phyloP scores from a whole-genome alignment of 2,888 invertebrate genomes.

The Mycalesis mineus region DNA sequence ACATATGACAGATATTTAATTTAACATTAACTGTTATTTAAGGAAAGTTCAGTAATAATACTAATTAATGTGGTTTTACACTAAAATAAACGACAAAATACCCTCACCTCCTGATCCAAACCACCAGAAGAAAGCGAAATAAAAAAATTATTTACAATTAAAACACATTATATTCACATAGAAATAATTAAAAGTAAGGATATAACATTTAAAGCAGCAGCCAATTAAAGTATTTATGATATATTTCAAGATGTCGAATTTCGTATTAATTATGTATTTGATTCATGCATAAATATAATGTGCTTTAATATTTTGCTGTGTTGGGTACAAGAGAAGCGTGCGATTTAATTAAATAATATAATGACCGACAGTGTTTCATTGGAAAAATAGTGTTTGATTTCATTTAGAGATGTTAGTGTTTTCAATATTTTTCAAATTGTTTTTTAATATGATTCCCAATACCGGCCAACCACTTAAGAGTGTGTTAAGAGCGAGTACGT shows the following conservation, averaged over 20 bases:
- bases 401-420: background rate
- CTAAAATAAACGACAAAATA: slow-evolving; percentile 5
- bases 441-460: too few relatives aligned
- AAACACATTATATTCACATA: slow-evolving; percentile 49
- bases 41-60: too few relatives aligned
- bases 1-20: too few relatives aligned
- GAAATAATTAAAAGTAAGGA: slow-evolving; percentile 32
- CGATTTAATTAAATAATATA: background rate
- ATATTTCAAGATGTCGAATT: background rate
- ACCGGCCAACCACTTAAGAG: too few relatives aligned
- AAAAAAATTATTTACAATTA: slow-evolving; percentile 37
- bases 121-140: slow-evolving; percentile 37
- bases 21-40: too few relatives aligned
- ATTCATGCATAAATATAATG: slow-evolving; percentile 45
- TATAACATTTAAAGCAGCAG: slow-evolving; percentile 39
- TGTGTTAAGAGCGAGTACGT: too few relatives aligned
- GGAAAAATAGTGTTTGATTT: background rate
- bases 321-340: slow-evolving; percentile 1
- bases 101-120: slow-evolving; percentile 63
- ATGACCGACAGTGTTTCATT: background rate
- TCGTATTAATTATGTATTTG: background rate
- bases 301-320: slow-evolving; percentile 39
- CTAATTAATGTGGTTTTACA: too few relatives aligned
- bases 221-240: slow-evolving; percentile 33
- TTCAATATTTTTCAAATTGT: too few relatives aligned